Percentiles rank a stretch among this genome's conserved stretches.
Evolutionary conservation across 2,797 vertebrate species (phyloP).

Genomic region (Margarornis squamiger): DNA sequence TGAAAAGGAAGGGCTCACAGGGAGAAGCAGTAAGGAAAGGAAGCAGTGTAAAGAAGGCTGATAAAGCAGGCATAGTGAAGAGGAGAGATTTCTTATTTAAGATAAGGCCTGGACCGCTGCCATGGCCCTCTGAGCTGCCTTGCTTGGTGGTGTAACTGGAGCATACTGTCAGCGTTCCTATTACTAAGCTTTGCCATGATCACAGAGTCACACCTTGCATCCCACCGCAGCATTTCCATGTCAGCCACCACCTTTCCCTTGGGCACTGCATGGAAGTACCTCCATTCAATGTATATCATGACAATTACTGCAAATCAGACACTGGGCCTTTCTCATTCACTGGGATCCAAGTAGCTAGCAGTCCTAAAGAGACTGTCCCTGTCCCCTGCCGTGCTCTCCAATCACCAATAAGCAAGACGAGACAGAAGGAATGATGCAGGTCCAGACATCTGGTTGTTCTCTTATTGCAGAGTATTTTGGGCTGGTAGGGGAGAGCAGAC

Average conservation of each 20-base stretch:
- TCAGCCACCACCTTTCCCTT: not conserved
- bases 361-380: not conserved
- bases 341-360: not conserved
- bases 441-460: not conserved
- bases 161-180: not conserved
- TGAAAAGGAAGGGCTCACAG: not conserved
- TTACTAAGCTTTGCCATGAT: not conserved
- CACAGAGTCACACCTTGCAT: not conserved
- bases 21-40: not conserved
- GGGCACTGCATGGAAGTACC: not conserved
- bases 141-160: not conserved
- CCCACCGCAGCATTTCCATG: not conserved
- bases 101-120: not conserved
- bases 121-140: not conserved
- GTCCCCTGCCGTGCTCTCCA: not conserved
- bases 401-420: not conserved
- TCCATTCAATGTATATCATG: not conserved
- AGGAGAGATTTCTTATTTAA: not conserved
- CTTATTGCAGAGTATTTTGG: slow-evolving; percentile 31
- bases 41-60: not conserved
- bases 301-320: not conserved
- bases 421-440: not conserved
- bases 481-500: not conserved
- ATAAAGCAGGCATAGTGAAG: not conserved
- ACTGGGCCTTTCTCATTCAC: not conserved